These are phyloP conservation scores for Peromyscus eremicus DNA, from an alignment of 2,797 vertebrate genomes.

Conservation along the genomic window DNA sequence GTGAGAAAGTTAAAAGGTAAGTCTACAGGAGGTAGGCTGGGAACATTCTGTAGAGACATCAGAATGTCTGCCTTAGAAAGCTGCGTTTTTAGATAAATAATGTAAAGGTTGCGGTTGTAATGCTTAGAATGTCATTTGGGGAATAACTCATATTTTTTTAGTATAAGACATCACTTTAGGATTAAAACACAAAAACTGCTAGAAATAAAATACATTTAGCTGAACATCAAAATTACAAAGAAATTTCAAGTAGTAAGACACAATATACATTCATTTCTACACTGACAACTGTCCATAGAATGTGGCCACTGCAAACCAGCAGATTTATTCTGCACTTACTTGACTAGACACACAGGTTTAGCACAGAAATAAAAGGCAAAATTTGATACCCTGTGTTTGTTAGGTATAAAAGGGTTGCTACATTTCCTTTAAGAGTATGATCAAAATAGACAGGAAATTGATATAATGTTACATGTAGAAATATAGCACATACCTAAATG, in stretches of 20 bases:
- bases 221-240: slow-evolving; percentile 21
- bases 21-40: not conserved
- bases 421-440: slow-evolving; percentile 51
- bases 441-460: slow-evolving; percentile 4
- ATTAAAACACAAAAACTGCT: slow-evolving; percentile 1
- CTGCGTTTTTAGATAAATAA: not conserved
- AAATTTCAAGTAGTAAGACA: not conserved
- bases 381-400: not conserved
- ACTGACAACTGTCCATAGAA: not conserved
- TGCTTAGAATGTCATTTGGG: not conserved
- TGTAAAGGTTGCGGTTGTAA: not conserved
- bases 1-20: not conserved
- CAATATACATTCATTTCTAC: not conserved
- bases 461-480: not conserved
- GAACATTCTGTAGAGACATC: not conserved
- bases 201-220: slow-evolving; percentile 26
- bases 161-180: slow-evolving; percentile 38
- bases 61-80: slow-evolving; percentile 4
- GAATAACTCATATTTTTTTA: slow-evolving; percentile 12
- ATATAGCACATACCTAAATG: not conserved
- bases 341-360: not conserved
- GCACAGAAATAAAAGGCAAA: slow-evolving; percentile 25
- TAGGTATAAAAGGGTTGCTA: not conserved
- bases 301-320: not conserved
- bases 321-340: not conserved